These are phyloP conservation scores for Champsocephalus gunnari DNA, from an alignment of 2,797 vertebrate species.

Conservation along the genomic window DNA sequence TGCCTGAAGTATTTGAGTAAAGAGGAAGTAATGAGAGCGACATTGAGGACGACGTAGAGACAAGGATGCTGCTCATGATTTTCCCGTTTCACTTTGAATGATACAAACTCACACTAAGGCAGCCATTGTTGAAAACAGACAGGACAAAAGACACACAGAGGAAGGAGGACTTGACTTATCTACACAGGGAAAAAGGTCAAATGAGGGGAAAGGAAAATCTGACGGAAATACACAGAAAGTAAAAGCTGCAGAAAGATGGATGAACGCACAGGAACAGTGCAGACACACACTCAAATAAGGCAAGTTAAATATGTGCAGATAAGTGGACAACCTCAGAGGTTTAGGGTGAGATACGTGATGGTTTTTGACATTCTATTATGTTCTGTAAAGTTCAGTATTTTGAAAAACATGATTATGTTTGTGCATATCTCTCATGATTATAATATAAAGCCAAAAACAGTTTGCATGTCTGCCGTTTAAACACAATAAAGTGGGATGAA, in stretches of 20 bases:
- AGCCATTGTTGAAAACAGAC: background rate
- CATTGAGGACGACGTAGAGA: no score
- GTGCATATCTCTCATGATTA: background rate
- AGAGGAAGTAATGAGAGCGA: background rate
- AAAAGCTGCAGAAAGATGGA: constrained; percentile 27
- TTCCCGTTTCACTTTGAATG: background rate
- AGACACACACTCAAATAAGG: background rate
- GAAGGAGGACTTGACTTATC: background rate
- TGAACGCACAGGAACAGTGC: background rate
- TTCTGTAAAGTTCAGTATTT: background rate
- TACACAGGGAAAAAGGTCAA: background rate
- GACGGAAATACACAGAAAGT: background rate
- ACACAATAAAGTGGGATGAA: constrained; percentile 13
- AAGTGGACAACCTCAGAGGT: background rate
- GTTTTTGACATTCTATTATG: background rate
- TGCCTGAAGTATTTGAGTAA: background rate
- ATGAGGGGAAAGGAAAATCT: background rate
- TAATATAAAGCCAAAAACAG: background rate
- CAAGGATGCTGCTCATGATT: no score
- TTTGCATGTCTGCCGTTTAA: background rate
- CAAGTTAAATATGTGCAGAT: background rate
- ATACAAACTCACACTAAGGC: background rate
- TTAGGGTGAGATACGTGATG: constrained; percentile 1
- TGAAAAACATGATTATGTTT: constrained; percentile 1
- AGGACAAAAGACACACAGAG: background rate